Evolutionary conservation across 2,113 vertebrate genomes (phyloP), one percentile per base, ranked within the genome.

Genomic region (Tetraodon nigroviridis): DNA sequence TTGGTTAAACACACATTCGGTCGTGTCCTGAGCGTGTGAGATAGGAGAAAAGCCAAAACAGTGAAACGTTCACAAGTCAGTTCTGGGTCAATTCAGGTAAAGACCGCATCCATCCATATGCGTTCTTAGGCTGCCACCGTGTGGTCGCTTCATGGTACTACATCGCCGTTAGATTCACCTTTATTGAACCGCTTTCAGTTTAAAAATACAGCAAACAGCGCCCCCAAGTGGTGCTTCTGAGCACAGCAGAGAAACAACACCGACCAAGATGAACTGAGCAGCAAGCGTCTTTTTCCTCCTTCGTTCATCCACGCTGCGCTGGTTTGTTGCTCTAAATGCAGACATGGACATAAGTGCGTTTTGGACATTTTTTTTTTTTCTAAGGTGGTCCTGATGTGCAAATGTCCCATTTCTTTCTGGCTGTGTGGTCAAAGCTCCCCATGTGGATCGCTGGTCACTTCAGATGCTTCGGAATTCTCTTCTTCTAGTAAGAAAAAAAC

Each of bases 351-450:
- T 62, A 79, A 87, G 74, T 85, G 79, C 79, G 54, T 67, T 47
- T 52, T 78, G 2, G 17, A 61, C 6, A 46, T 44, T 53, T 60
- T 57, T 69, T 2, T 69, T 2, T 27, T 27, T 27, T 27, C 5
- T 27, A 27, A 27, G 24, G 24, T 27, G 32, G 32, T 37, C 32
- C 32, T 3, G 8, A 69, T 12, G 16, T 61, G 47, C 0, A 17
- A 4, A 15, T 29, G 11, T 37, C 12, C 44, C 22, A 24, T 22
- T 60, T 44, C 40, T 62, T 20, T 29, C 62, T n/a, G 3, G 17
- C 61, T 70, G 44, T 50, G 40, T 55, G 19, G 41, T 91, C 79
- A 91, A 72, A 91, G 85, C 51, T 91, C 90, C 0, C 24, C 3
- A 3, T 79, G 78, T 48, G 75, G 54, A 24, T 7, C 54, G 6